Conservation (phyloP, 92 coral and sea anemone species). For the Meandrina meandrites region DNA sequence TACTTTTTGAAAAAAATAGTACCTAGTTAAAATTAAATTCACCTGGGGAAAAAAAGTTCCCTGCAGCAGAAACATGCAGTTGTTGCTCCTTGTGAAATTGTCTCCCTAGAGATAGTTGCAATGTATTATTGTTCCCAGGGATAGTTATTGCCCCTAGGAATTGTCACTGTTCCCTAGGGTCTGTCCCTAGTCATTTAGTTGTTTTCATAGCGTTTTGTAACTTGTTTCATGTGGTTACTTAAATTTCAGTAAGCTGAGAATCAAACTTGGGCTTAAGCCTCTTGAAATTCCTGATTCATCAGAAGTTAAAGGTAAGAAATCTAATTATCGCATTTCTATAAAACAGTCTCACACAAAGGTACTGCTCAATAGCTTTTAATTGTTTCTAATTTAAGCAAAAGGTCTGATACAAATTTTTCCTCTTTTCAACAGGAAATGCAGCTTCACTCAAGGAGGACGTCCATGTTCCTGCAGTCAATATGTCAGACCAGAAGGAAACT, state of each 20-base stretch:
- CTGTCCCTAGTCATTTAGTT: no score
- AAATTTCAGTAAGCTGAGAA: constrained; percentile 69
- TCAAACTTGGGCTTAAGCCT: constrained; percentile 90
- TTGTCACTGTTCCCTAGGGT: no score
- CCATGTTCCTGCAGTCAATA: constrained; percentile 82
- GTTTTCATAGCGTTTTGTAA: neutral
- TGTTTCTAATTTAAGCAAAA: neutral
- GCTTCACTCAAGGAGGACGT: constrained; percentile 70
- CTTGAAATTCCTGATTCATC: constrained; percentile 59
- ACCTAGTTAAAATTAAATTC: no score
- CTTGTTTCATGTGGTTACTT: neutral
- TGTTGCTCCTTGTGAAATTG: no score
- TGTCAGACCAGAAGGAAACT: constrained; percentile 68
- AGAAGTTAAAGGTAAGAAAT: constrained; percentile 37
- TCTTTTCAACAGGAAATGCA: constrained; percentile 29
- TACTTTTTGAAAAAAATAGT: no score
- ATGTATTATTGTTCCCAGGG: neutral
- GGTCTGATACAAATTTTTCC: neutral
- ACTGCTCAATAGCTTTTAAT: neutral
- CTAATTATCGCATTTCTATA: neutral
- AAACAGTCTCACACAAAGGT: neutral
- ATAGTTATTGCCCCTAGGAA: no score
- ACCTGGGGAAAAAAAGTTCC: no score
- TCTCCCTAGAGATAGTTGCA: neutral
- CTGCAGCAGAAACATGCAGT: no score